Evolutionary conservation across 2,113 vertebrate species (phyloP).

Genomic region (Hirundichthys speculiger): DNA sequence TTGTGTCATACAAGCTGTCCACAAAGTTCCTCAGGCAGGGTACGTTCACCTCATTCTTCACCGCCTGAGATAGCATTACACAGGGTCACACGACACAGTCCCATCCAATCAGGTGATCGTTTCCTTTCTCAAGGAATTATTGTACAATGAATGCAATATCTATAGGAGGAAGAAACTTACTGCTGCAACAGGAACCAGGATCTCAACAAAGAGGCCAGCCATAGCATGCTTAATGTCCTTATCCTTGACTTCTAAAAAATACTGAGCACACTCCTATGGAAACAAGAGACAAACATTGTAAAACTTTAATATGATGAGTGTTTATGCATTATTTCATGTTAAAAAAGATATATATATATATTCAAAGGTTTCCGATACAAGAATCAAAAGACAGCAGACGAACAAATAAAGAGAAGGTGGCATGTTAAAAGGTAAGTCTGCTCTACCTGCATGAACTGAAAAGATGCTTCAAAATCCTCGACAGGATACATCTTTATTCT

Average conservation of each 20-base stretch:
- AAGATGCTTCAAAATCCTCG: constrained; percentile 97
- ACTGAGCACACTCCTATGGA: constrained; percentile 89
- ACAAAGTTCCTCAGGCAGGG: constrained; percentile 98
- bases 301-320: not conserved
- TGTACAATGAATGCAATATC: not conserved
- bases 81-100: not conserved
- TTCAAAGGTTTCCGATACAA: too few species aligned
- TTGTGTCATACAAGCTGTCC: constrained; percentile 97
- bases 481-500: constrained; percentile 99
- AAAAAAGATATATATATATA: not conserved
- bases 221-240: constrained; percentile 97
- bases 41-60: constrained; percentile 99
- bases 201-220: constrained; percentile 97
- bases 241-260: constrained; percentile 98
- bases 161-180: constrained; percentile 79
- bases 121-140: not conserved
- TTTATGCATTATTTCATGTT: too few species aligned
- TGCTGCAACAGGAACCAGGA: constrained; percentile 95
- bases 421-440: not conserved
- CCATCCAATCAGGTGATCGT: not conserved
- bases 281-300: constrained; percentile 24
- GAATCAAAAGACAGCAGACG: not conserved
- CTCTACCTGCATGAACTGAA: constrained; percentile 98
- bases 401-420: not conserved
- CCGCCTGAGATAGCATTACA: constrained; percentile 81